Percentiles rank a stretch among this genome's conserved stretches.
Conservation (phyloP, 2,888 invertebrate genomes). For the Aphodius granarius region DNA sequence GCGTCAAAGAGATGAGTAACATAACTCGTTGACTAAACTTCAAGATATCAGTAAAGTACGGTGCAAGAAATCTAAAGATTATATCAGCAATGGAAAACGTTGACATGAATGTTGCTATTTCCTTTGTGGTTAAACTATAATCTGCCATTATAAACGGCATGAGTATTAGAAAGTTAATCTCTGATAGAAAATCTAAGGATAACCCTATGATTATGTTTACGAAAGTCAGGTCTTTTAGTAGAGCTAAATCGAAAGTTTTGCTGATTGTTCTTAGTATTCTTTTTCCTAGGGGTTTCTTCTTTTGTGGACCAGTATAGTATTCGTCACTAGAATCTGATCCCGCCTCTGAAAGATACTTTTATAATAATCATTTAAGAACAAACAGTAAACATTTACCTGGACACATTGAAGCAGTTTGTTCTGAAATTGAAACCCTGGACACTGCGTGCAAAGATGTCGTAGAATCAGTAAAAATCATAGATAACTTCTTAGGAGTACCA, state of each 20-base stretch:
- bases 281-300: slow-evolving; percentile 26
- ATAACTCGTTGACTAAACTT: slow-evolving; percentile 61
- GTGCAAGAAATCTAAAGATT: slow-evolving; percentile 59
- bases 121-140: slow-evolving; percentile 57
- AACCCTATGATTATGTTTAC: slow-evolving; percentile 65
- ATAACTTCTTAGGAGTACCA: not conserved
- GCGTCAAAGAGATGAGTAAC: slow-evolving; percentile 61
- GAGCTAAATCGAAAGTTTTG: slow-evolving; percentile 61
- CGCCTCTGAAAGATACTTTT: not conserved
- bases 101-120: slow-evolving; percentile 64
- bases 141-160: slow-evolving; percentile 65
- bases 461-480: slow-evolving; percentile 3
- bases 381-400: not conserved
- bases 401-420: not conserved
- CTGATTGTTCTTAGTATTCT: slow-evolving; percentile 48
- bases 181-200: slow-evolving; percentile 65
- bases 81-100: slow-evolving; percentile 56
- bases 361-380: not conserved
- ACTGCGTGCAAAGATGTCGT: not conserved
- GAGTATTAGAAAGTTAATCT: slow-evolving; percentile 64
- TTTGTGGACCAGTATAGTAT: not conserved
- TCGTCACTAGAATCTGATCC: not conserved
- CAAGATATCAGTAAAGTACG: slow-evolving; percentile 64
- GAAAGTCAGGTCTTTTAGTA: slow-evolving; percentile 63
- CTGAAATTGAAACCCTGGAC: not conserved